A percentile compares a stretch with the other conserved stretches of the same genome.
phyloP scores from a whole-genome alignment of 2,888 invertebrate species.

The Anoplius nigerrimus region DNA sequence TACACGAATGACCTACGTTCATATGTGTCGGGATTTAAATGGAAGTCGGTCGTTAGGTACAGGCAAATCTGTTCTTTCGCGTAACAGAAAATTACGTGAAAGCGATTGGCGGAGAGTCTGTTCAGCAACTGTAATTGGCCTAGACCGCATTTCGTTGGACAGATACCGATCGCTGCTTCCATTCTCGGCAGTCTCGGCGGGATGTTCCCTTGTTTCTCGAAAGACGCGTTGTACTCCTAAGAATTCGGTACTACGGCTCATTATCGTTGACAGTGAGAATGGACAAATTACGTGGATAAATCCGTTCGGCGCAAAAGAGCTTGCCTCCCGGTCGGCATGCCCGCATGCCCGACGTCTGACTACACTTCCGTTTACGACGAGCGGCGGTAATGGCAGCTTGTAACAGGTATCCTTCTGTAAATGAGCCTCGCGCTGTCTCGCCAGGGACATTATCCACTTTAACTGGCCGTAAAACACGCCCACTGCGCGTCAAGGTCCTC shows the following conservation, averaged over 20 bases:
- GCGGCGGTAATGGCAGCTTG: not conserved
- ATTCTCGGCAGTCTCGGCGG: not conserved
- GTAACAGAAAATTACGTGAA: not conserved
- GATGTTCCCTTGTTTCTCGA: not conserved
- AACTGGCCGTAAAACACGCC: conserved; percentile 16
- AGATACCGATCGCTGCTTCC: not conserved
- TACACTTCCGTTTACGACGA: too few relatives aligned
- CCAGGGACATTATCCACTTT: conserved; percentile 12
- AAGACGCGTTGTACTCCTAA: too few relatives aligned
- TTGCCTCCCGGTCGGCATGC: too few relatives aligned
- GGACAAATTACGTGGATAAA: too few relatives aligned
- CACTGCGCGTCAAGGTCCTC: conserved; percentile 16
- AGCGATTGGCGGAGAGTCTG: not conserved
- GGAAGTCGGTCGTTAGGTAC: not conserved
- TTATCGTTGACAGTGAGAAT: too few relatives aligned
- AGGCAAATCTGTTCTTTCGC: too few relatives aligned
- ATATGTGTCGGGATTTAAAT: not conserved
- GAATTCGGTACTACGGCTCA: too few relatives aligned
- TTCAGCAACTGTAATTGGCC: not conserved
- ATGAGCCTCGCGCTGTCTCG: not conserved
- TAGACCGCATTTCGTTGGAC: too few relatives aligned
- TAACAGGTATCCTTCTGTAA: conserved; percentile 11
- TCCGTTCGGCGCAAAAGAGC: too few relatives aligned
- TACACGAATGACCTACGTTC: too few relatives aligned
- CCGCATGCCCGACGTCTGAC: too few relatives aligned